Evolutionary conservation across 1,140 invertebrate genomes (phyloP).

Genomic region (Solenopsis invicta): DNA sequence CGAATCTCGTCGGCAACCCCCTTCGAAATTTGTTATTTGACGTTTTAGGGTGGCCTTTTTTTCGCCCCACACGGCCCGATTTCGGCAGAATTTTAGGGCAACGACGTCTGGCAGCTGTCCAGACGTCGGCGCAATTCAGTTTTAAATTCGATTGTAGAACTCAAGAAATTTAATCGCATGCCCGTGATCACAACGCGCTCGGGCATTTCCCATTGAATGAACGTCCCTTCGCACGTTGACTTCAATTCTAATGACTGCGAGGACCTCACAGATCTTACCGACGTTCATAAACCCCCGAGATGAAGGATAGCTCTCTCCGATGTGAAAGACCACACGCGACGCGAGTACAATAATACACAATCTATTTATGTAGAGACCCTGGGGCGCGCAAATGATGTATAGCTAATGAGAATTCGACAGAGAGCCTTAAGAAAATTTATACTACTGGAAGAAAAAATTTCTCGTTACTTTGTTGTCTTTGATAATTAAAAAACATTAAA

Average conservation of each 20-base stretch:
- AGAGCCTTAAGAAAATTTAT: neutral
- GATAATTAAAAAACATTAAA: neutral
- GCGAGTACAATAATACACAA: slow-evolving; percentile 26
- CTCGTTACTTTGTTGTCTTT: neutral
- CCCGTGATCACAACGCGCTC: slow-evolving; percentile 2
- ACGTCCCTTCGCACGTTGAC: slow-evolving; percentile 25
- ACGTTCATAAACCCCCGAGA: neutral
- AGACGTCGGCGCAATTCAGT: slow-evolving; percentile 64
- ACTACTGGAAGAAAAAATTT: neutral
- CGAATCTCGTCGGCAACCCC: slow-evolving; percentile 72
- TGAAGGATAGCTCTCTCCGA: neutral
- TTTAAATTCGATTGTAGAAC: slow-evolving; percentile 67
- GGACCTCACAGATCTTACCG: slow-evolving; percentile 23
- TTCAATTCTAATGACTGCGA: slow-evolving; percentile 34
- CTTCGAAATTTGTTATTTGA: slow-evolving; percentile 72
- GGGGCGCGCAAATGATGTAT: neutral
- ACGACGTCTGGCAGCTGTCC: slow-evolving; percentile 67
- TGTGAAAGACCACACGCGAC: slow-evolving; percentile 32
- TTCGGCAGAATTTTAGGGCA: slow-evolving; percentile 42
- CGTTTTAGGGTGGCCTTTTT: slow-evolving; percentile 60
- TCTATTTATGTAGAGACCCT: slow-evolving; percentile 33
- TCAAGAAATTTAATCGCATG: slow-evolving; percentile 44
- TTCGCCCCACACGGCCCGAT: slow-evolving; percentile 10
- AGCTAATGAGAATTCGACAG: slow-evolving; percentile 1
- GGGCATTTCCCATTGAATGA: neutral